Conservation (phyloP, 2,888 invertebrate species). For the Temnothorax unifasciatus region DNA sequence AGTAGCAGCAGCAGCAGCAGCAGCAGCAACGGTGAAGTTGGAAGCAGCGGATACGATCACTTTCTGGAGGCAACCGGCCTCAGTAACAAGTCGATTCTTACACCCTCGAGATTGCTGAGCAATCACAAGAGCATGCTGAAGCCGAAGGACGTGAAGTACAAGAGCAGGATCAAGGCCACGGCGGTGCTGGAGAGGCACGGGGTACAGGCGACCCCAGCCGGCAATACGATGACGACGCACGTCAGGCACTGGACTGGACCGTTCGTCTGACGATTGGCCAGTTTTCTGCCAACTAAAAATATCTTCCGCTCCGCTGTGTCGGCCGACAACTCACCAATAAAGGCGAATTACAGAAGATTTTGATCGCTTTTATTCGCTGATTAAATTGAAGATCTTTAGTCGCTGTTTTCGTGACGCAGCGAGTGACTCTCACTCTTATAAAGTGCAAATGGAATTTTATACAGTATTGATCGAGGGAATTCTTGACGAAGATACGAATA, state of each 20-base stretch:
- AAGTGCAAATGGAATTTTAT: conserved; percentile 32
- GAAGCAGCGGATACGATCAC: conserved; percentile 89
- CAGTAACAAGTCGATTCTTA: conserved; percentile 92
- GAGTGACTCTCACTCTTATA: neutral
- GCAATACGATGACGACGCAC: conserved; percentile 75
- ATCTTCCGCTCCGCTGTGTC: conserved; percentile 55
- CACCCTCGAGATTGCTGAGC: conserved; percentile 90
- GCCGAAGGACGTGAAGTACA: conserved; percentile 92
- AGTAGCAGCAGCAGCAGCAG: neutral
- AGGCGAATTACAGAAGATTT: neutral
- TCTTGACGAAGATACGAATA: neutral
- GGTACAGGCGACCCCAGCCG: conserved; percentile 76
- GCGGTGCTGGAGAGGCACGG: conserved; percentile 87
- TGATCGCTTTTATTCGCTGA: conserved; percentile 1
- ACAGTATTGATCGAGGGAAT: conserved; percentile 27
- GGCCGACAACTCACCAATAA: conserved; percentile 45
- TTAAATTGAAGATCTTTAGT: conserved; percentile 1
- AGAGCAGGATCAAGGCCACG: conserved; percentile 89
- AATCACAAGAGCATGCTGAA: conserved; percentile 93
- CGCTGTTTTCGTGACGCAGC: neutral
- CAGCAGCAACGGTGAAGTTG: conserved; percentile 11
- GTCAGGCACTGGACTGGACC: conserved; percentile 87
- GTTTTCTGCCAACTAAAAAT: conserved; percentile 62
- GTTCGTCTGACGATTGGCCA: conserved; percentile 84
- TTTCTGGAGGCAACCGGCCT: conserved; percentile 93